These are phyloP conservation scores for Scaptodrosophila latifasciaeformis DNA, from an alignment of 2,888 invertebrate species.

Conservation along the genomic window DNA sequence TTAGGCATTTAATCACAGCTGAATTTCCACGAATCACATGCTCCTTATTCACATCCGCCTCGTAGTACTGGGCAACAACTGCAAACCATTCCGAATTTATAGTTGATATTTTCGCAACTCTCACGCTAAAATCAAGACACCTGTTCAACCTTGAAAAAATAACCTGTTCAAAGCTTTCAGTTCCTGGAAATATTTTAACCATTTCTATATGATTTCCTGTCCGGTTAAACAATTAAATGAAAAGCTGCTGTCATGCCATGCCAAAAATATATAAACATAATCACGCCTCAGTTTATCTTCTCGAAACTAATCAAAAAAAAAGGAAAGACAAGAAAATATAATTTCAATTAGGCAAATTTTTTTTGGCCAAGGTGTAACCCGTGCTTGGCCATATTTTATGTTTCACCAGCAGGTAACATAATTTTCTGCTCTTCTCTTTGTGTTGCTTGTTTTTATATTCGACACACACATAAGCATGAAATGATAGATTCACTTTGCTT, in stretches of 20 bases:
- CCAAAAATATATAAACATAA: constrained; percentile 25
- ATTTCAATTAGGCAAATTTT: constrained; percentile 38
- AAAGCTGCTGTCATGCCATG: constrained; percentile 18
- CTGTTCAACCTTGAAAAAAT: constrained; percentile 29
- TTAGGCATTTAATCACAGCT: constrained; percentile 90
- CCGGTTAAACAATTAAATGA: constrained; percentile 16
- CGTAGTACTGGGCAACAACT: constrained; percentile 94
- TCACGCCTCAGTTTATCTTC: constrained; percentile 14
- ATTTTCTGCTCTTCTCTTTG: constrained; percentile 36
- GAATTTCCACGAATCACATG: constrained; percentile 92
- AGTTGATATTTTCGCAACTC: constrained; percentile 23
- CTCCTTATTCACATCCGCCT: constrained; percentile 93
- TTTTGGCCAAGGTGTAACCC: constrained; percentile 31
- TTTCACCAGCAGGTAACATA: constrained; percentile 25
- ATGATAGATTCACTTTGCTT: constrained; percentile 54
- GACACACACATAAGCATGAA: constrained; percentile 32
- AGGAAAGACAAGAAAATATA: constrained; percentile 13
- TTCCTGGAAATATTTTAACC: constrained; percentile 42
- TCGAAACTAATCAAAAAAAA: background rate
- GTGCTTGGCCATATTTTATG: constrained; percentile 39
- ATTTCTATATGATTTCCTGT: constrained; percentile 26
- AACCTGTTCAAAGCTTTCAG: constrained; percentile 3
- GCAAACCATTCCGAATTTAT: constrained; percentile 25
- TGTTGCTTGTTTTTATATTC: too few relatives aligned
- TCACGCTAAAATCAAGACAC: constrained; percentile 37